Percentiles rank a stretch among this genome's conserved stretches.
These are phyloP conservation scores for Hetaerina titia DNA, from an alignment of 2,888 invertebrate species.

Conservation along the genomic window DNA sequence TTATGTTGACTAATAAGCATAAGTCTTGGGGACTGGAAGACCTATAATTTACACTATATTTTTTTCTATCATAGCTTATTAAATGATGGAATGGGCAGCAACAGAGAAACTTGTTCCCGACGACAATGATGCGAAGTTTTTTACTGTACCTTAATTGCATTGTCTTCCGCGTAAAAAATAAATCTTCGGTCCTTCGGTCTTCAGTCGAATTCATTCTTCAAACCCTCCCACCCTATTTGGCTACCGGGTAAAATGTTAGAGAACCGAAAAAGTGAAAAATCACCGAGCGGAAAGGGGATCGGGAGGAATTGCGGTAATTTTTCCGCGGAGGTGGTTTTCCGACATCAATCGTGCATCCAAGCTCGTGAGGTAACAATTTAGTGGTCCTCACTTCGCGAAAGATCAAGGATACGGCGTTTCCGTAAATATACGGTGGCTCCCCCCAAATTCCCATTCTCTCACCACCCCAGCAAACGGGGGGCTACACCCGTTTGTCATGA, in stretches of 20 bases:
- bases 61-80: too few relatives aligned
- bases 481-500: background rate
- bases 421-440: constrained; percentile 15
- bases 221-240: background rate
- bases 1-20: too few relatives aligned
- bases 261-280: background rate
- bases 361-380: constrained; percentile 31
- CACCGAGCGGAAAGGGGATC: background rate
- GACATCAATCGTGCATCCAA: background rate
- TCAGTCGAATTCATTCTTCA: background rate
- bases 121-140: too few relatives aligned
- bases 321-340: background rate
- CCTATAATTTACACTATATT: too few relatives aligned
- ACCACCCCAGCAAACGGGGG: background rate
- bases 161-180: too few relatives aligned
- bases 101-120: too few relatives aligned
- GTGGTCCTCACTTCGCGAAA: background rate
- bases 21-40: too few relatives aligned
- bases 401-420: constrained; percentile 12
- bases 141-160: too few relatives aligned
- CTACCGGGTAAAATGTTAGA: background rate
- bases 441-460: background rate
- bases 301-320: background rate
- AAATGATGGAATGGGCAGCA: too few relatives aligned
- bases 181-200: background rate